Conservation (phyloP, 2,888 invertebrate species). For the Athripsodes cinereus region DNA sequence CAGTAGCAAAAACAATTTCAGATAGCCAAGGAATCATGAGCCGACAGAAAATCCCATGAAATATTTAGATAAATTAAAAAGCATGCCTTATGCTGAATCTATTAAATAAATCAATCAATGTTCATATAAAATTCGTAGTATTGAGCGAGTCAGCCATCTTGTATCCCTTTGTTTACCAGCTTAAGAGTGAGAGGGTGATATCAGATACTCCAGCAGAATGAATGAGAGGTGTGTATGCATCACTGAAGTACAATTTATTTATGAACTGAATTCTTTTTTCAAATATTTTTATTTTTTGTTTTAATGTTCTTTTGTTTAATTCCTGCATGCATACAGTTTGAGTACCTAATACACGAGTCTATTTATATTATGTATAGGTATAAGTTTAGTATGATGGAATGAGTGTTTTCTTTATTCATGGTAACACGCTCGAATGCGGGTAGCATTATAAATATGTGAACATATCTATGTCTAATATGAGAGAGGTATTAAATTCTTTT, state of each 20-base stretch:
- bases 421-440: too few relatives aligned
- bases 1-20: too few relatives aligned
- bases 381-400: too few relatives aligned
- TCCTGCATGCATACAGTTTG: background rate
- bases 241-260: background rate
- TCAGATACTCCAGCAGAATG: background rate
- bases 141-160: background rate
- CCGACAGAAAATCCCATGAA: too few relatives aligned
- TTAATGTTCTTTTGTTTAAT: background rate
- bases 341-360: background rate
- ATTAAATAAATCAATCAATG: background rate
- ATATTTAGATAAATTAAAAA: too few relatives aligned
- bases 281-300: background rate
- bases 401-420: too few relatives aligned
- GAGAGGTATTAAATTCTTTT: too few relatives aligned
- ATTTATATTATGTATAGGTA: too few relatives aligned
- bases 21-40: too few relatives aligned
- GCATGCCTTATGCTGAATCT: background rate
- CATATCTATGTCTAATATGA: too few relatives aligned
- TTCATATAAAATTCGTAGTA: background rate
- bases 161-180: constrained; percentile 1
- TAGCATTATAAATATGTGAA: too few relatives aligned
- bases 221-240: background rate
- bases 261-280: background rate
- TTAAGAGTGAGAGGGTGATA: background rate